These are phyloP conservation scores for Desoria tigrina DNA, from an alignment of 2,888 invertebrate species.

Conservation along the genomic window DNA sequence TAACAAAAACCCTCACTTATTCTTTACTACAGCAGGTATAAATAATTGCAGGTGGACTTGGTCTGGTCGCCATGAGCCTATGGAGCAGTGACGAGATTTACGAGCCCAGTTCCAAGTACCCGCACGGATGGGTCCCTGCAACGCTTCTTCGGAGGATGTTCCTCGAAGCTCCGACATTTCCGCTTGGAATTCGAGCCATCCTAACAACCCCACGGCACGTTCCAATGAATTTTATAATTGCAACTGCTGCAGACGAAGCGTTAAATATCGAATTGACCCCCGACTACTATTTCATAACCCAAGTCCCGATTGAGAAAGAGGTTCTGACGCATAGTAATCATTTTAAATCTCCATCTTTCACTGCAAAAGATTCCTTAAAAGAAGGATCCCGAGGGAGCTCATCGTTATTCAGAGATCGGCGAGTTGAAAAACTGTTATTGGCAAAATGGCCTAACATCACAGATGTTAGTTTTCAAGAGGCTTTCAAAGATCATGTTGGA, in stretches of 20 bases:
- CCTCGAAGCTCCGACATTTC: conserved; percentile 40
- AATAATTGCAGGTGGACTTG: conserved; percentile 33
- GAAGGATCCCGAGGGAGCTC: conserved; percentile 37
- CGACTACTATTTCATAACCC: conserved; percentile 27
- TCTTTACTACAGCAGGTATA: too few relatives aligned
- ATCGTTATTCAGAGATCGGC: conserved; percentile 37
- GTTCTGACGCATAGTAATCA: conserved; percentile 42
- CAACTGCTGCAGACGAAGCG: conserved; percentile 43
- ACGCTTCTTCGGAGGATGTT: conserved; percentile 41
- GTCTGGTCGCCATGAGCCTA: conserved; percentile 36
- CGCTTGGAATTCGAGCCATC: conserved; percentile 36
- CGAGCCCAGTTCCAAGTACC: conserved; percentile 10
- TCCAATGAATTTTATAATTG: conserved; percentile 34
- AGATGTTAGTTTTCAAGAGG: conserved; percentile 35
- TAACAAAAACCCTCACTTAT: too few relatives aligned
- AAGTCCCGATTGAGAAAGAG: conserved; percentile 36
- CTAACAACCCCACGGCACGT: conserved; percentile 36
- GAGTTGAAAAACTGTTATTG: conserved; percentile 31
- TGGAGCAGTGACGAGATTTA: conserved; percentile 34
- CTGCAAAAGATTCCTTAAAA: conserved; percentile 18
- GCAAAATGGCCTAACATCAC: conserved; percentile 33
- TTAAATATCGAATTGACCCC: conserved; percentile 39
- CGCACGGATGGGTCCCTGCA: conserved; percentile 35
- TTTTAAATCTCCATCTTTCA: conserved; percentile 35
- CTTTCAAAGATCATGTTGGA: conserved; percentile 44